Evolutionary conservation across 2,888 invertebrate genomes (phyloP), one percentile per base, ranked within the genome.

Genomic region (Plebejus argus): DNA sequence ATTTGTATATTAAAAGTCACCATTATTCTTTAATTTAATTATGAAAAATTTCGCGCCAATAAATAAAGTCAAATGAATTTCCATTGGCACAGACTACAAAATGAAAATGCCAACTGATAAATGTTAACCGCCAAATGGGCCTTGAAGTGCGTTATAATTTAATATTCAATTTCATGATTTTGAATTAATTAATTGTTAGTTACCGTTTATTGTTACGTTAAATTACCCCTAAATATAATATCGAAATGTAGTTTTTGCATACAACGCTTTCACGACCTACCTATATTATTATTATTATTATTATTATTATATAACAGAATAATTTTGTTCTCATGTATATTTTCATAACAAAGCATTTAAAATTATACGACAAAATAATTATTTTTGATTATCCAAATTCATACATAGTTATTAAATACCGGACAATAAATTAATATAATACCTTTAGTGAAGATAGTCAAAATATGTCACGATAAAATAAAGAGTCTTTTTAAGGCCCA

Each of bases 61-160:
- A 28, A 66, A 66, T 20, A 28, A 66, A 66, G 28, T 28, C 28
- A 28, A 66, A 66, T 66, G 6, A 61, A 61, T 70, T 70, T 71
- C 39, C 71, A 71, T 71, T 39, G 71, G 71, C n/a, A 71, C 71
- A 71, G 71, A 71, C 20, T 39, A 71, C 71, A 39, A 66, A 66
- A 39, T 71, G 71, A 71, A 71, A 71, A 70, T 35, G 33, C 18
- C 71, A 71, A 71, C 20, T 71, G 39, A 71, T 71, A 39, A 39
- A 71, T 71, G 71, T 39, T 71, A 71, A 71, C 71, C 71, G 35
- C 39, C 35, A 71, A 71, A 71, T 71, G 35, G 20, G 71, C 39
- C 71, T 71, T 71, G 71, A 71, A 39, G 71, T 71, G 20, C 28
- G 66, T 33, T 66, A 66, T 66, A 66, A 28, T 39, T 39, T 71